Base-by-base conservation (phyloP, 2,113 vertebrate genomes). In the Trogon surrucura region DNA sequence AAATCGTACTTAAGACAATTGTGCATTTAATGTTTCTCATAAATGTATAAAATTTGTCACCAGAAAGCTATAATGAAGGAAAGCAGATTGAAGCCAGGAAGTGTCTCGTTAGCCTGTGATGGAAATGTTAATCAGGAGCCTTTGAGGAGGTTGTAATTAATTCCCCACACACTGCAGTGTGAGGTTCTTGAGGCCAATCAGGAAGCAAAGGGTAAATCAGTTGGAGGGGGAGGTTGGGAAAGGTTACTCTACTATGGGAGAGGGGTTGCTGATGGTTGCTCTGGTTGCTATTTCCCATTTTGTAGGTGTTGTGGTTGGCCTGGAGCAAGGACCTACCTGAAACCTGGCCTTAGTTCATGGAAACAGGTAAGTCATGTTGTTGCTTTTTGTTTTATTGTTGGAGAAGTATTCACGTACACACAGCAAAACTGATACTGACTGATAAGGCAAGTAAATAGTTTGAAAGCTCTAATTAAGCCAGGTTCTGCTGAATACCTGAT, bases 121-220 rank as follows among this genome's bases (percentile, higher is more conserved):
- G 69, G 77, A 95, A 95, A 95, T 93, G 86, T 72, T 95, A 96
- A 96, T 95, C 86, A 93, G 86, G 67, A 89, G 77, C 30, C 93
- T 87, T 94, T 91, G 75, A 91, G 96, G 93, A 80, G 60, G 64
- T 56, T 72, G 93, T 79, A 84, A 95, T 93, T 96, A 95, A 81
- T 78, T 87, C 61, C 80, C 70, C 53, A 44, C 38, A 65, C 44
- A 9, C 21, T 23, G 81, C 93, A 90, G 41, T 50, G 72, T 58
- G 91, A 91, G 83, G 85, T 86, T 85, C 80, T 78, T 80, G 73
- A 73, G 89, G 84, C 86, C 70, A 95, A 92, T 91, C 77, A 71
- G 60, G 83, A 81, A 67, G 69, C 32, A 80, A 95, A 89, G 86
- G 86, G 80, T 56, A 95, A 81, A 89, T 51, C 21, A 50, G 41